These are phyloP conservation scores for Dastarcus helophoroides DNA, from an alignment of 2,888 invertebrate species.

Conservation along the genomic window DNA sequence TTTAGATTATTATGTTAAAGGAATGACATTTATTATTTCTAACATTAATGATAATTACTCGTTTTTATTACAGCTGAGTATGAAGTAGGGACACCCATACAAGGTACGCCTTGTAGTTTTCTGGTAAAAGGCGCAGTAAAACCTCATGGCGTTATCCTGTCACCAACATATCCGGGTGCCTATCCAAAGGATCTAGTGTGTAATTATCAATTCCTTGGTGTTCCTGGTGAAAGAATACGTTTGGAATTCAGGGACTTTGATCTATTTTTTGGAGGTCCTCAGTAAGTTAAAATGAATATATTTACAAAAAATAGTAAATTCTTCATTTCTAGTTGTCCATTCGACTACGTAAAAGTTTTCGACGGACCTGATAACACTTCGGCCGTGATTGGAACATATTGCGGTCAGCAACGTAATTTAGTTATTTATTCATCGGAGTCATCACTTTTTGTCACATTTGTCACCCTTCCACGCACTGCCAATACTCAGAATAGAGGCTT, in stretches of 20 bases:
- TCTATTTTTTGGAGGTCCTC: slow-evolving; percentile 95
- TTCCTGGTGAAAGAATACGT: slow-evolving; percentile 80
- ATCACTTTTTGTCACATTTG: slow-evolving; percentile 82
- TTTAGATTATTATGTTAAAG: too few relatives aligned
- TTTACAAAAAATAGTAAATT: too few relatives aligned
- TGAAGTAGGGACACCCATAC: slow-evolving; percentile 81
- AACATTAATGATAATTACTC: too few relatives aligned
- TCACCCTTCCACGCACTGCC: slow-evolving; percentile 80
- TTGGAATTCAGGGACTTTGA: slow-evolving; percentile 97
- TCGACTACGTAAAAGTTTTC: slow-evolving; percentile 94
- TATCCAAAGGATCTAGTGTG: slow-evolving; percentile 95
- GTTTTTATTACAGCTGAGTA: slow-evolving; percentile 61
- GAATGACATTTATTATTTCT: too few relatives aligned
- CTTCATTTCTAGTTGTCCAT: slow-evolving; percentile 73
- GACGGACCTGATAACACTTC: slow-evolving; percentile 85
- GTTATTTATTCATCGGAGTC: slow-evolving; percentile 91
- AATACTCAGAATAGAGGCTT: slow-evolving; percentile 97
- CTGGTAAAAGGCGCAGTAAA: slow-evolving; percentile 61
- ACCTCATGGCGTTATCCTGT: slow-evolving; percentile 77
- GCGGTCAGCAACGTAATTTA: slow-evolving; percentile 92
- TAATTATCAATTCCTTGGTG: slow-evolving; percentile 86
- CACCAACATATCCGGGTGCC: slow-evolving; percentile 97
- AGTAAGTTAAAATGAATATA: too few relatives aligned
- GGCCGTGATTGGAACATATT: slow-evolving; percentile 90
- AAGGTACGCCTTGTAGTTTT: slow-evolving; percentile 80